phyloP scores from a whole-genome alignment of 2,113 vertebrate genomes.

The Stomatorhinus ivindoensis region DNA sequence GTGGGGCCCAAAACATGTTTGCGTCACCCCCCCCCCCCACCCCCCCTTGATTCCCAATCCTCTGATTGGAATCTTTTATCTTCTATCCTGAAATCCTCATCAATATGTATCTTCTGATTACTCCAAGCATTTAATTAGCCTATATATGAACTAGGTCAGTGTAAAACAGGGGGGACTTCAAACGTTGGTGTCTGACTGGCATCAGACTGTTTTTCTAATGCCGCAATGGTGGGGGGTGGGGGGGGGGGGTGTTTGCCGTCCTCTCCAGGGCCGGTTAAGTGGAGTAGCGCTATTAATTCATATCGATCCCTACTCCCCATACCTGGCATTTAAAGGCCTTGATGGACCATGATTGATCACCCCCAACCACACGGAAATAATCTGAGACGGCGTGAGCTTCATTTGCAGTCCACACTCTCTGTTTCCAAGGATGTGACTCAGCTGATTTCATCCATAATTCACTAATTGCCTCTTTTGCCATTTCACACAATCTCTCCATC shows the following conservation, averaged over 20 bases:
- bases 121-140: conserved; percentile 48
- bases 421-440: not conserved
- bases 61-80: conserved; percentile 40
- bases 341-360: conserved; percentile 44
- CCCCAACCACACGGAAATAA: conserved; percentile 18
- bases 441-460: conserved; percentile 7
- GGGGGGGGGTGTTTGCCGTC: not conserved
- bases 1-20: not conserved
- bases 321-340: conserved; percentile 45
- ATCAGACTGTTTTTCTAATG: not conserved
- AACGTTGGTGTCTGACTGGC: not conserved
- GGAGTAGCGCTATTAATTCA: conserved; percentile 2
- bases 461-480: not conserved
- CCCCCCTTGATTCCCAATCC: not conserved
- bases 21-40: no score
- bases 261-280: not conserved
- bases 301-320: conserved; percentile 43
- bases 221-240: not conserved
- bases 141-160: conserved; percentile 40
- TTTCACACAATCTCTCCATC: not conserved
- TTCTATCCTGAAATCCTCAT: conserved; percentile 53
- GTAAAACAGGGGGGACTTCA: not conserved
- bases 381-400: conserved; percentile 6
- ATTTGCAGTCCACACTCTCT: conserved; percentile 26
- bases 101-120: conserved; percentile 56